Percentiles rank a stretch among this genome's conserved stretches.
Evolutionary conservation across 2,797 vertebrate species (phyloP).

Genomic region (Astyanax mexicanus): DNA sequence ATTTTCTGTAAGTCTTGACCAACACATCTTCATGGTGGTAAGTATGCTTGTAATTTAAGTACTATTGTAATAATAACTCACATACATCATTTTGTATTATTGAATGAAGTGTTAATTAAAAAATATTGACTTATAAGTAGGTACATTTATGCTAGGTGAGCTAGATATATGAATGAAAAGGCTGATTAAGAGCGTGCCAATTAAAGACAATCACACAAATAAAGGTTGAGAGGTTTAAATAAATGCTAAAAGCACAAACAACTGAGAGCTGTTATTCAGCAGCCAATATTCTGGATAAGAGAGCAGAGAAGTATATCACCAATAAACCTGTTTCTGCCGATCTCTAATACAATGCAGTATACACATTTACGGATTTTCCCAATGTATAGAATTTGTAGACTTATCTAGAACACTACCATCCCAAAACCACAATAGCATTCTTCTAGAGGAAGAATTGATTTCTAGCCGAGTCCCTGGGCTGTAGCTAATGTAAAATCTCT

Average conservation of each 20-base stretch:
- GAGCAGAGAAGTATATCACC: neutral
- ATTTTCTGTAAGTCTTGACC: too few relatives aligned
- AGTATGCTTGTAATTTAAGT: too few relatives aligned
- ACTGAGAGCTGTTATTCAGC: neutral
- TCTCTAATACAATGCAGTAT: slow-evolving; percentile 1
- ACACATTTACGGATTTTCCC: slow-evolving; percentile 2
- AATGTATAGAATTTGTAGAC: slow-evolving; percentile 13
- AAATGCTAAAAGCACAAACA: neutral
- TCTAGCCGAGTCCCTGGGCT: neutral
- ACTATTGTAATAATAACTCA: too few relatives aligned
- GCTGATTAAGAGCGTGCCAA: neutral
- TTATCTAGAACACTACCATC: slow-evolving; percentile 15
- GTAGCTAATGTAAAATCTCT: slow-evolving; percentile 27
- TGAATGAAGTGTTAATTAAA: neutral
- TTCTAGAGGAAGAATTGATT: neutral
- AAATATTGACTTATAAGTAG: too few relatives aligned
- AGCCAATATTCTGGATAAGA: slow-evolving; percentile 8
- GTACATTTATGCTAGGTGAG: neutral
- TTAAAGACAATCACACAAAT: neutral
- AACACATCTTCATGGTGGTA: too few relatives aligned
- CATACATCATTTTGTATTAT: neutral
- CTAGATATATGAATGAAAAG: neutral
- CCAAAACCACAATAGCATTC: neutral
- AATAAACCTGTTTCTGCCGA: neutral
- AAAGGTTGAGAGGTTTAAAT: neutral